Evolutionary conservation across 2,888 invertebrate species (phyloP).

Genomic region (Limnephilus marmoratus): DNA sequence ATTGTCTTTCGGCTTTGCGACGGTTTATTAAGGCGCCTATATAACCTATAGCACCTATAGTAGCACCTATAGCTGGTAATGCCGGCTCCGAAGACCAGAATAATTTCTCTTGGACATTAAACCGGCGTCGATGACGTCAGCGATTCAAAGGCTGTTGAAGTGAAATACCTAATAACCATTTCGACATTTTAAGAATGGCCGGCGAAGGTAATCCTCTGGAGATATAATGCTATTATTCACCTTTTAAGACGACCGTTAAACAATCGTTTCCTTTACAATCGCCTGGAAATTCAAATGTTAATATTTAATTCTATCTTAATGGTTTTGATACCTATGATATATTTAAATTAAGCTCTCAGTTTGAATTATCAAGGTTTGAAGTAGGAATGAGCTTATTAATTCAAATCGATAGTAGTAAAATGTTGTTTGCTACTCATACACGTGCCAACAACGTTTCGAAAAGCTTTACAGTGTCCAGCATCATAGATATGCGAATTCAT

Average conservation of each 20-base stretch:
- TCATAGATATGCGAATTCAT: background rate
- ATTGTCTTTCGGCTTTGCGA: conserved; percentile 22
- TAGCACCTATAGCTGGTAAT: background rate
- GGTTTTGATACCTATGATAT: background rate
- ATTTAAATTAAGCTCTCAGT: background rate
- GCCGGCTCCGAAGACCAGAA: background rate
- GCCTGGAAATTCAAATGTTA: background rate
- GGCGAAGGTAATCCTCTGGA: background rate
- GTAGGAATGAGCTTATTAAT: background rate
- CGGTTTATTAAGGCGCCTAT: background rate
- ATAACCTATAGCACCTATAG: background rate
- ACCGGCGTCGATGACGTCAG: background rate
- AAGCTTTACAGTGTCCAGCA: background rate
- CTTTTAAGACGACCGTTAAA: background rate
- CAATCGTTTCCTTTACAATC: background rate
- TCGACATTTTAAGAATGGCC: background rate
- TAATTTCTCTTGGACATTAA: background rate
- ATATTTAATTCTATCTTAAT: background rate
- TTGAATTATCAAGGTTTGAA: background rate
- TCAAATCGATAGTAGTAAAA: background rate
- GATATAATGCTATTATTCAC: background rate
- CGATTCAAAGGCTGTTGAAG: background rate
- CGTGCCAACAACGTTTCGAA: background rate
- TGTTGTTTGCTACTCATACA: background rate
- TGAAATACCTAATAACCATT: background rate